Evolutionary conservation across 2,888 invertebrate species (phyloP), one percentile per base, ranked within the genome.

Genomic region (Chymomyza procnemis): DNA sequence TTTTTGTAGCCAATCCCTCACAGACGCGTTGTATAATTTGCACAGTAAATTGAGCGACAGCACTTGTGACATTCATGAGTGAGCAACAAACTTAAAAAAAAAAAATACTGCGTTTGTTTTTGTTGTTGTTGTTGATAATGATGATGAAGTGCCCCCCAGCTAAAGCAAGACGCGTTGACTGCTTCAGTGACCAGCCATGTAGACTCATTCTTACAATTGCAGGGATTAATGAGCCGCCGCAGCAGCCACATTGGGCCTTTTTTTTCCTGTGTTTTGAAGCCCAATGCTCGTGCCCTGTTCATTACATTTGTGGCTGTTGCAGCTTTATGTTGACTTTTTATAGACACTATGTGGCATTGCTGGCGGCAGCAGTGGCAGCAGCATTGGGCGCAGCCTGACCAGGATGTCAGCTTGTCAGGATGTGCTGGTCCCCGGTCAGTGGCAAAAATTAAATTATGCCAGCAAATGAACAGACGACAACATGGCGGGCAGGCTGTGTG

Each of bases 401-500:
- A 47, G 62, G 67, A 72, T 62, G 67, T 74, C 47, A 18, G 18
- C 14, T 19, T 60, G 47, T 67, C 54, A 5, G 14, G 59, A 59
- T 63, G 64, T 73, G 63, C 18, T n/a, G 19, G 63, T 50, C 61
- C 54, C 69, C 62, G 74, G 73, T 70, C 73, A 67, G 73, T 76
- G 82, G 85, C 80, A 73, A 85, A 83, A 83, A 85, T 87, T 81
- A 87, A 87, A 83, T 85, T 87, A 87, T 85, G 83, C 73, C 85
- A 76, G 81, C 79, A 81, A 81, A 81, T 86, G 86, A 84, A 80
- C 87, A 78, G 64, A 58, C 69, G 68, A 72, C 66, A 14, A 16
- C 26, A 34, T 1, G 18, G 67, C 71, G n/a, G n/a, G n/a, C n/a
- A n/a, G n/a, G n/a, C n/a, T n/a, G n/a, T n/a, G n/a, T n/a, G n/a